Conservation (phyloP, 2,888 invertebrate genomes). For the Ecliptopera silaceata region DNA sequence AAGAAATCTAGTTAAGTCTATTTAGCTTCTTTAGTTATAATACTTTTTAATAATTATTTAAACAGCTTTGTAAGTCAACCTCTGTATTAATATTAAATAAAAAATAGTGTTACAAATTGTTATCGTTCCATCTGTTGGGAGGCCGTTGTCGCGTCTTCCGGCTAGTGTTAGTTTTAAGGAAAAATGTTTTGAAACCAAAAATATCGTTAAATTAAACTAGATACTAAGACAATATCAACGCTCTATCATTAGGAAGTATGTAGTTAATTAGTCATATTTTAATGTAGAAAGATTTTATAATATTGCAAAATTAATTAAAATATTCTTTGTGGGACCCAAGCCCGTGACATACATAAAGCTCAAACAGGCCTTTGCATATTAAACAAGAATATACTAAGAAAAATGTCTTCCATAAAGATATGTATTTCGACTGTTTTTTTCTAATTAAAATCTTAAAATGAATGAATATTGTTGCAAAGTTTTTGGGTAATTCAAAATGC, state of each 20-base stretch:
- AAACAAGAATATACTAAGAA: no score
- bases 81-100: not conserved
- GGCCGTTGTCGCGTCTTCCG: not conserved
- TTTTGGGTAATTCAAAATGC: no score
- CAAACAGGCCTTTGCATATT: no score
- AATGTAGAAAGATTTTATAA: not conserved
- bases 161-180: not conserved
- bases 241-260: not conserved
- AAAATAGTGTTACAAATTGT: not conserved
- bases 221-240: not conserved
- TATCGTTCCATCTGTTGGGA: not conserved
- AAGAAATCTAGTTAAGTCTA: no score
- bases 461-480: no score
- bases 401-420: no score
- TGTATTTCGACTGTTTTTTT: no score
- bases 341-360: not conserved
- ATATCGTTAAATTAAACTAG: slow-evolving; percentile 1
- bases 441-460: no score
- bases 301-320: not conserved
- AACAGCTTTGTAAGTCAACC: not conserved
- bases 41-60: not conserved
- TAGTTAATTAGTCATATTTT: not conserved
- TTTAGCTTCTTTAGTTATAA: no score
- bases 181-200: not conserved
- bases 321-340: not conserved